These are phyloP conservation scores for Chymomyza procnemis DNA, from an alignment of 2,888 invertebrate species.

Conservation along the genomic window DNA sequence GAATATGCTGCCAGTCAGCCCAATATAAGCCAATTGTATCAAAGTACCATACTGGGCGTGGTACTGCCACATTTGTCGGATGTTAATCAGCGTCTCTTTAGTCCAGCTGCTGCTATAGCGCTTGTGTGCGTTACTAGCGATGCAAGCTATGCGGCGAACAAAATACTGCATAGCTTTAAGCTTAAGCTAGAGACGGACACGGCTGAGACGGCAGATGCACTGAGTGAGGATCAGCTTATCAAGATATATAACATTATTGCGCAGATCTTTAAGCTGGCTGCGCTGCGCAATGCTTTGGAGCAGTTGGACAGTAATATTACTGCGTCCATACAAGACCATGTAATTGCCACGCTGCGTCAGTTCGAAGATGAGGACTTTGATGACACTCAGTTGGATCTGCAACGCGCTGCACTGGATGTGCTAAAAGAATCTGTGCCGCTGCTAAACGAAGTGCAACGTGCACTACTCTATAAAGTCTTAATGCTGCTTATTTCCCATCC, in stretches of 20 bases:
- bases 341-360: constrained; percentile 58
- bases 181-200: constrained; percentile 59
- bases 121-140: constrained; percentile 75
- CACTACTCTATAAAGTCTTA: constrained; percentile 67
- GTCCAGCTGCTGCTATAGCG: constrained; percentile 73
- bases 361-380: constrained; percentile 53
- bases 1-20: constrained; percentile 55
- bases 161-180: constrained; percentile 71
- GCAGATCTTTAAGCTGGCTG: constrained; percentile 67
- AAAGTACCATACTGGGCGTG: constrained; percentile 72
- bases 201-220: background rate
- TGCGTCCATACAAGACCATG: constrained; percentile 58
- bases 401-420: constrained; percentile 60
- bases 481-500: constrained; percentile 65
- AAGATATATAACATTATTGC: constrained; percentile 68
- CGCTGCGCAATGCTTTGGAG: constrained; percentile 37
- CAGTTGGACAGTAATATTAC: constrained; percentile 79
- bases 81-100: constrained; percentile 74
- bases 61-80: constrained; percentile 75
- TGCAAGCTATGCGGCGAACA: constrained; percentile 69
- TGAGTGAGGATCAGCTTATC: constrained; percentile 57
- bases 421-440: constrained; percentile 65
- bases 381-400: constrained; percentile 54
- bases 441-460: constrained; percentile 69
- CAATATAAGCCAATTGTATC: constrained; percentile 69